Base-by-base conservation (phyloP, 2,797 vertebrate genomes). In the Chaenodraco wilsoni region DNA sequence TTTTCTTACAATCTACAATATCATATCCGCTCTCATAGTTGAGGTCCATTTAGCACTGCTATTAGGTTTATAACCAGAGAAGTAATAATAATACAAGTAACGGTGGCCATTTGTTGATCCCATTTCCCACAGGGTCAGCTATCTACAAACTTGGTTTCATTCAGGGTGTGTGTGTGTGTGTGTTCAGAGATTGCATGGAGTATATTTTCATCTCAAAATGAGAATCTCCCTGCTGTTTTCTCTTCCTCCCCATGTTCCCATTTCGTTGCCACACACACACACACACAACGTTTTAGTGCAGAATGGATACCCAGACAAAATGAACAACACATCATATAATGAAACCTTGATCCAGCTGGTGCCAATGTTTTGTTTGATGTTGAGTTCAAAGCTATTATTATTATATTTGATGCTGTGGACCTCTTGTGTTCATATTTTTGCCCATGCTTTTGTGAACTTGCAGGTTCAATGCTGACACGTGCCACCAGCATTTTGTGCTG, bases 141-240 rank as follows among this genome's bases (percentile, higher is more conserved):
- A 54, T 81, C 83, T 73, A 69, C 71, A 77, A 69, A 27, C 55
- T 63, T 27, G 10, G 11, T 72, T 81, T 69, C 67, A 23, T 23
- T 23, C 23, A 21, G 21, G 2, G 23, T 27, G 23, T 27, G 23
- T 27, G 23, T 23, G 67, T 5, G 19, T 19, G 33, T 67, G 21
- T 21, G 21, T 21, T 2, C n/a, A n/a, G n/a, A 78, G 63, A 81
- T 74, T 78, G 70, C 19, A 43, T 61, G 58, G 45, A 80, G 79
- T 86, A 63, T 86, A 86, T 91, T 91, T 89, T 89, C 88, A 90
- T 91, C 90, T 92, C 78, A 89, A 27, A 91, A 91, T 92, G 74
- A 88, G 82, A 91, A 91, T 92, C 87, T 84, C 84, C 88, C 86
- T 81, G 75, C 80, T 86, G 81, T 85, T 83, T 80, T 85, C 76